Evolutionary conservation across 2,113 vertebrate genomes (phyloP).

Genomic region (Megaleporinus macrocephalus): DNA sequence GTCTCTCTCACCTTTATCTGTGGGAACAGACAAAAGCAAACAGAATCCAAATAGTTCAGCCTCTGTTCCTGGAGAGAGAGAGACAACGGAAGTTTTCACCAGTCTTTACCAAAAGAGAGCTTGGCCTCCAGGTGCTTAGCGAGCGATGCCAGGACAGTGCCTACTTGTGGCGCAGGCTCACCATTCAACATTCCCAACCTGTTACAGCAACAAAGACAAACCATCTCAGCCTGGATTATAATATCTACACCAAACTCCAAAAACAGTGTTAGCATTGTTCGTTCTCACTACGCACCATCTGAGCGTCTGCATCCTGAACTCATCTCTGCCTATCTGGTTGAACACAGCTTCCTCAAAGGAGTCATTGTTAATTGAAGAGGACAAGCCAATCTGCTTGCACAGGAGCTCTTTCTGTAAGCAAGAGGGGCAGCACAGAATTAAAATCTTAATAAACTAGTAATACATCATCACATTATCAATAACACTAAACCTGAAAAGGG

Average conservation of each 20-base stretch:
- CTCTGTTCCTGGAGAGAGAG: background rate
- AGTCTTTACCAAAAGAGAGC: constrained; percentile 86
- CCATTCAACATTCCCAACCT: constrained; percentile 92
- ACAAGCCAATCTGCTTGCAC: constrained; percentile 83
- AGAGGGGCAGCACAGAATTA: background rate
- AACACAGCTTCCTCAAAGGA: constrained; percentile 83
- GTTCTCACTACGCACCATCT: constrained; percentile 76
- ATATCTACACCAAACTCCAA: background rate
- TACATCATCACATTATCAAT: no score
- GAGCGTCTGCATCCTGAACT: constrained; percentile 82
- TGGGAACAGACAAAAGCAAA: background rate
- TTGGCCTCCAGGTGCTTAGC: constrained; percentile 89
- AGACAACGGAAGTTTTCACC: background rate
- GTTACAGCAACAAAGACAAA: constrained; percentile 15
- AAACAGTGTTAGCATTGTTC: background rate
- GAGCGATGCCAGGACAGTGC: constrained; percentile 84
- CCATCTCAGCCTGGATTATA: background rate
- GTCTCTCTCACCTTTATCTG: constrained; percentile 88
- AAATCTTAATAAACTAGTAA: constrained; percentile 29
- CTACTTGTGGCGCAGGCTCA: constrained; percentile 83
- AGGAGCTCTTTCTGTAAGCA: constrained; percentile 86
- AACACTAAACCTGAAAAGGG: no score
- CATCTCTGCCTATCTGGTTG: constrained; percentile 77
- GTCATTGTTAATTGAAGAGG: constrained; percentile 67
- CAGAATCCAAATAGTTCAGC: background rate